Base-by-base conservation (phyloP, 2,113 vertebrate genomes). In the Serinus canaria region DNA sequence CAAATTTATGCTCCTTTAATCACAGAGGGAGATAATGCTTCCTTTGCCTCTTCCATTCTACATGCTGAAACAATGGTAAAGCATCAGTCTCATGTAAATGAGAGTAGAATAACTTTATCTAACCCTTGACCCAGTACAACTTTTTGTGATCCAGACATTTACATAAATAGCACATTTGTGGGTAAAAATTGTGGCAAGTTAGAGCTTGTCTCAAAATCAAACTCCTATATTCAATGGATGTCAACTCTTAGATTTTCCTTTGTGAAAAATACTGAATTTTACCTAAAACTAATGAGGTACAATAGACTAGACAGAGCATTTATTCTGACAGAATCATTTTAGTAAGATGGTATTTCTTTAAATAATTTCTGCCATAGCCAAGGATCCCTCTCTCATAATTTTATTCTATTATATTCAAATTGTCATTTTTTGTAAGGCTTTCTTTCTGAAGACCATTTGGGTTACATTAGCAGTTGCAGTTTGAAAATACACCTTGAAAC, bases 51-150 rank as follows among this genome's bases (percentile, higher is more conserved):
- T 67, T 88, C 35, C 10, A 25, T 67, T 13, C 8, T 60, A 24
- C 13, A 7, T 22, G 3, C 7, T 81, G 43, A 52, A 89, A 22
- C 13, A 60, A 15, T 47, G 33, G 10, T 83, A 37, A 64, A 81
- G 4, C 21, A 49, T 73, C 46, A 39, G 25, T 15, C 8, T 3
- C 5, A 9, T 41, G 22, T 52, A 44, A 89, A 31, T 7, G 13
- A 50, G 10, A 17, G 7, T 55, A 30, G 27, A 81, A 49, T 46
- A 83, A 21, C 16, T 70, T 83, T 68, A 37, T 53, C 12, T 77
- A 74, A 37, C 5, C 0, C 4, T 19, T 3, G 1, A 1, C 6
- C 13, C 27, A 25, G 15, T 35, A 30, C 35, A 84, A 22, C 21
- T 47, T 78, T 10, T 35, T 68, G 15, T 33, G 46, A n/a, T 13